Base-by-base conservation (phyloP, 2,888 invertebrate species). In the Eretmocerus hayati region DNA sequence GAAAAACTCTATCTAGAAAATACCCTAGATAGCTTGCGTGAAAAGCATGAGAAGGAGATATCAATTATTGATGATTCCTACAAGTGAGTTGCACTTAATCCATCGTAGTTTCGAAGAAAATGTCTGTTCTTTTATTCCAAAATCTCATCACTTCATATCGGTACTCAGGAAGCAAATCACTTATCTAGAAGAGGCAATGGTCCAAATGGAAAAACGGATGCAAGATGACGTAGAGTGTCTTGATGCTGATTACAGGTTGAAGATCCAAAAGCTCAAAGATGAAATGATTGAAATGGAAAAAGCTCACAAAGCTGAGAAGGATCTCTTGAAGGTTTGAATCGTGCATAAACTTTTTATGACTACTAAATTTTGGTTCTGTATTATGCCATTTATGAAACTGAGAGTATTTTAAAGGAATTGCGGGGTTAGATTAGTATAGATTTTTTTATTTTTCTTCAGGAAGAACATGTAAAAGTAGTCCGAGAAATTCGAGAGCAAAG, bases 11-110 rank as follows among this genome's bases (percentile, higher is more conserved):
- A 62, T 50, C 52, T 70, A 33, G 64, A 69, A 49, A 62, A 54
- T 40, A 62, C 59, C 19, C 35, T 69, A 39, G 60, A 62, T 3
- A 62, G 54, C 48, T 37, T 65, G 22, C 66, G 59, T 43, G 62
- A 66, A 22, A 66, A 62, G 42, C 65, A 71, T 42, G 62, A 64
- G 37, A 63, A 58, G 46, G 71, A 71, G 56, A 60, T 67, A 15
- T 46, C 50, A 31, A 64, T 66, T 48, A 53, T 67, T 13, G 60
- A 67, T 50, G 64, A 68, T 42, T 69, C 65, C 3, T 64, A 69
- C 42, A 62, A 60, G 70, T 70, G 61, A 8, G 6, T 30, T 20
- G 16, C n/a, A n/a, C n/a, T 33, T 30, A 30, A 30, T 30, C 13
- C 8, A 30, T 8, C 13, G 8, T 30, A 9, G 13, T 30, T 13